Conservation (phyloP, 2,797 vertebrate genomes). For the Scomberomorus guttatus region DNA sequence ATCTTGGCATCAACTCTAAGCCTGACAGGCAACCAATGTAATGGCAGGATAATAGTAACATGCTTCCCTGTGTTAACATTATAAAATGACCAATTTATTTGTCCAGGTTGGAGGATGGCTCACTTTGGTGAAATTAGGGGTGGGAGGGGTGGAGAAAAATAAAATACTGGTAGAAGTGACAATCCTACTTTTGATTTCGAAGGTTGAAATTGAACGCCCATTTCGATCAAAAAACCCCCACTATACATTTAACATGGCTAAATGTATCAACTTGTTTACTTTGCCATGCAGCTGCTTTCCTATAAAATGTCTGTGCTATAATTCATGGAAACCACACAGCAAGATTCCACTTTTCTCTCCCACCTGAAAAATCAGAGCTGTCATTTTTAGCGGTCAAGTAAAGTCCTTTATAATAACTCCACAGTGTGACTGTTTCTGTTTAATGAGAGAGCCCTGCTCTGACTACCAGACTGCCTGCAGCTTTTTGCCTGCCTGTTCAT, state of each 20-base stretch:
- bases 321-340: constrained; percentile 24
- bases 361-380: constrained; percentile 19
- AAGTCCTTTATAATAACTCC: constrained; percentile 25
- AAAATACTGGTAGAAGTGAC: too few relatives aligned
- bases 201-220: too few relatives aligned
- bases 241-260: neutral
- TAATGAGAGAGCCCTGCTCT: constrained; percentile 33
- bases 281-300: neutral
- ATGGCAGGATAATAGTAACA: neutral
- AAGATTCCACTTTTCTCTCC: constrained; percentile 1
- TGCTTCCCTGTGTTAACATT: neutral
- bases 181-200: too few relatives aligned
- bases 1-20: neutral
- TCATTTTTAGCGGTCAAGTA: constrained; percentile 21
- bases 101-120: too few relatives aligned
- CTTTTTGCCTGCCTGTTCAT: constrained; percentile 12
- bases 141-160: too few relatives aligned
- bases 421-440: constrained; percentile 20
- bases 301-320: neutral
- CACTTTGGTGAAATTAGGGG: too few relatives aligned
- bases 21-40: neutral
- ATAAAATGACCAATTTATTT: too few relatives aligned
- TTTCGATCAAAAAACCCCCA: too few relatives aligned
- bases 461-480: constrained; percentile 41
- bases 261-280: constrained; percentile 1